Base-by-base conservation (phyloP, 2,888 invertebrate genomes). In the Pilophorus perplexus region DNA sequence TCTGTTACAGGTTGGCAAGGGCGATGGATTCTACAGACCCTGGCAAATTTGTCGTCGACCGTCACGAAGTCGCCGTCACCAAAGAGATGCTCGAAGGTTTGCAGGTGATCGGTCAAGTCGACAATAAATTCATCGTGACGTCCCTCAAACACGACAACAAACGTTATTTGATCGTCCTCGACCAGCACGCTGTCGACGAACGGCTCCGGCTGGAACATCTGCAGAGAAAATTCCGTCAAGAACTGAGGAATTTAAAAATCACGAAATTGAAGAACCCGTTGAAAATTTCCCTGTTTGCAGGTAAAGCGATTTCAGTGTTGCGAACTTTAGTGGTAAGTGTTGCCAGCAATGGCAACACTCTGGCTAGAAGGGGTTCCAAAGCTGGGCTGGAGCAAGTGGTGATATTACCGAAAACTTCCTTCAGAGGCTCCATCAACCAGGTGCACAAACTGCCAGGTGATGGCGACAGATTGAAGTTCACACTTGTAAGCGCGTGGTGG, bases 121-220 rank as follows among this genome's bases (percentile, higher is more conserved):
- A 92, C 76, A 78, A 78, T 28, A 90, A 89, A 77, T 87, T 88
- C 72, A 87, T 89, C 71, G 81, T 81, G 20, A 33, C 33, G 25
- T 80, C 82, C n/a, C 74, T 78, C 64, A 73, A 76, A 69, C 66
- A 71, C 67, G 55, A 75, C 79, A 70, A 75, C 18, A 77, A 81
- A 71, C 77, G 81, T 66, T 65, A 54, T 16, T 74, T 90, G 18
- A 79, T 88, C 28, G 73, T 89, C 28, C 87, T 93, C 76, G 93
- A 93, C 78, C 93, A 93, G 77, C 93, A 93, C 78, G 93, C 93
- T 42, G 87, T 88, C 25, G 87, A 92, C 76, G 93, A 93, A 79
- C 81, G 93, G 75, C 84, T 93, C 69, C 80, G 86, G 68, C 80
- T 93, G 48, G 93, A 93, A 78, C 77, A 79, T 66, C 81, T 90